These are phyloP conservation scores for Vimba vimba DNA, from an alignment of 2,113 vertebrate species.

Conservation along the genomic window DNA sequence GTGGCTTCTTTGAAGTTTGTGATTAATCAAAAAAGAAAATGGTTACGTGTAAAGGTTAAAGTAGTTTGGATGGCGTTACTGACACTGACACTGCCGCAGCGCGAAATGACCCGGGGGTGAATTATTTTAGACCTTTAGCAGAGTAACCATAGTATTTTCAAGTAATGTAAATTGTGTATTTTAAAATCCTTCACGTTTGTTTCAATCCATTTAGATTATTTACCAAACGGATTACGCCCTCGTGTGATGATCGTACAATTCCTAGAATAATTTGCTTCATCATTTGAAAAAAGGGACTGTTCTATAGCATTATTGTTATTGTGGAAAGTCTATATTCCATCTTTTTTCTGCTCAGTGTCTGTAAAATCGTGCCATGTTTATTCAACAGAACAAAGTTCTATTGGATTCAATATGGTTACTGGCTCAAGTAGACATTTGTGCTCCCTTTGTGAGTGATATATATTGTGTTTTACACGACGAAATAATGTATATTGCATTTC, in stretches of 20 bases:
- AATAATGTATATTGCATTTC: slow-evolving; percentile 76
- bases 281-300: slow-evolving; percentile 43
- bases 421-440: slow-evolving; percentile 41
- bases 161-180: slow-evolving; percentile 57
- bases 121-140: slow-evolving; percentile 26
- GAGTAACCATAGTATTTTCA: slow-evolving; percentile 57
- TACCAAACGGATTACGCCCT: slow-evolving; percentile 46
- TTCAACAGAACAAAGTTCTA: slow-evolving; percentile 26
- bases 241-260: slow-evolving; percentile 56
- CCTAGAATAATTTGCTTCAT: slow-evolving; percentile 40
- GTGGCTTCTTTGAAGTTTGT: slow-evolving; percentile 51
- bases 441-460: slow-evolving; percentile 63
- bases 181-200: slow-evolving; percentile 56
- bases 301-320: slow-evolving; percentile 42
- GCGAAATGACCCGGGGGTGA: slow-evolving; percentile 1
- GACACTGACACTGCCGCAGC: neutral
- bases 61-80: slow-evolving; percentile 21
- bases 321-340: slow-evolving; percentile 8
- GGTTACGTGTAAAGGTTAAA: slow-evolving; percentile 51
- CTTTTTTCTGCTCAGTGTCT: slow-evolving; percentile 38
- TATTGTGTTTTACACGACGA: slow-evolving; percentile 61
- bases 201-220: slow-evolving; percentile 54
- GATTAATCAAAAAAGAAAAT: slow-evolving; percentile 35
- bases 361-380: slow-evolving; percentile 52
- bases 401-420: slow-evolving; percentile 35